These are phyloP conservation scores for Acronicta alni DNA, from an alignment of 2,888 invertebrate species.

Conservation along the genomic window DNA sequence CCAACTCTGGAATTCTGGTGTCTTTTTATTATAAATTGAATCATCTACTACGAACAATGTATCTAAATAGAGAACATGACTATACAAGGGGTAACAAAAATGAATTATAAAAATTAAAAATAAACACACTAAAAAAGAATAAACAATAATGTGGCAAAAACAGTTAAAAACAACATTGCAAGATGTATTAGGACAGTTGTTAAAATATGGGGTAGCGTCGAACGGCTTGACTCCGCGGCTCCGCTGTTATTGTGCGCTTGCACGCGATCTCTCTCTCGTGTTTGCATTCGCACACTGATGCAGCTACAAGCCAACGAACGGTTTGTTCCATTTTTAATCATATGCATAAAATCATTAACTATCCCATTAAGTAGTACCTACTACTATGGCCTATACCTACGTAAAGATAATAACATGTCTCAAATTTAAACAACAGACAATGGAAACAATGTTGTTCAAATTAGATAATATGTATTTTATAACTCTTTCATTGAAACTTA, in stretches of 20 bases:
- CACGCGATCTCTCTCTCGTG: constrained; percentile 80
- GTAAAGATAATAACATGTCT: too few relatives aligned
- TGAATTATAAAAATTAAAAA: constrained; percentile 84
- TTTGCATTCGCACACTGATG: constrained; percentile 65
- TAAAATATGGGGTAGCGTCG: constrained; percentile 88
- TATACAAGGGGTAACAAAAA: constrained; percentile 65
- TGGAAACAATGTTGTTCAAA: too few relatives aligned
- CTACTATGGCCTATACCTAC: constrained; percentile 1
- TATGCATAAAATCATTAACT: constrained; percentile 43
- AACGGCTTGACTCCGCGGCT: constrained; percentile 81
- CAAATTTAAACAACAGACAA: too few relatives aligned
- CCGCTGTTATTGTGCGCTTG: constrained; percentile 80
- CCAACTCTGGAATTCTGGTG: constrained; percentile 18
- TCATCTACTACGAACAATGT: constrained; percentile 28
- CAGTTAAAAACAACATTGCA: constrained; percentile 89
- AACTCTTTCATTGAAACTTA: too few relatives aligned
- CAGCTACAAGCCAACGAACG: constrained; percentile 56
- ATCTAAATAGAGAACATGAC: constrained; percentile 25
- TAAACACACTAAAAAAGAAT: constrained; percentile 83
- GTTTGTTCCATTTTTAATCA: constrained; percentile 59
- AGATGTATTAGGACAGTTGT: constrained; percentile 90
- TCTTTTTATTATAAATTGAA: constrained; percentile 31
- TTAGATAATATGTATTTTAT: too few relatives aligned
- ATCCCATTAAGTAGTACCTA: constrained; percentile 34
- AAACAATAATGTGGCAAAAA: constrained; percentile 87